phyloP scores from a whole-genome alignment of 2,113 vertebrate species.

The Setophaga petechia region DNA sequence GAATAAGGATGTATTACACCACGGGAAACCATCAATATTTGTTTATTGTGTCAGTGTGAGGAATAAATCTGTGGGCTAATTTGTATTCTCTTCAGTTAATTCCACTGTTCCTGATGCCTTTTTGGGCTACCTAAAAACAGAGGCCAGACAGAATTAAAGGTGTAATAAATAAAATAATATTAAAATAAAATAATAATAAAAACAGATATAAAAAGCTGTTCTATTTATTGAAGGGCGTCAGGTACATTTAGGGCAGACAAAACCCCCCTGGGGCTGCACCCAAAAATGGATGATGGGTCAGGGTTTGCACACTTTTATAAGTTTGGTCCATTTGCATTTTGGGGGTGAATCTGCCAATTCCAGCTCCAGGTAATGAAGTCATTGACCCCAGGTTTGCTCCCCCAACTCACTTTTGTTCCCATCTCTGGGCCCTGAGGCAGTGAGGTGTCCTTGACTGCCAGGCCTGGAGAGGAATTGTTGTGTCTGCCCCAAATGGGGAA shows the following conservation, averaged over 20 bases:
- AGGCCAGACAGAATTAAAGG: background rate
- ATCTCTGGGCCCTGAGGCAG: background rate
- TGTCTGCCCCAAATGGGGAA: no score
- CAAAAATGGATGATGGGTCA: background rate
- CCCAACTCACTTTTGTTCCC: background rate
- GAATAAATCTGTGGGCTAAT: constrained; percentile 73
- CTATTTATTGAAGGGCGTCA: background rate
- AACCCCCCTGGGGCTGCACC: background rate
- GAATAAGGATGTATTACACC: constrained; percentile 71
- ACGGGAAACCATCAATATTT: constrained; percentile 76
- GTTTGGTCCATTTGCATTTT: background rate
- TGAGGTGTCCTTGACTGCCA: background rate
- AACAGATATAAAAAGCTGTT: no score
- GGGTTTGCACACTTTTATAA: background rate
- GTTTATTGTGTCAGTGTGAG: constrained; percentile 71
- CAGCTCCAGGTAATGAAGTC: background rate
- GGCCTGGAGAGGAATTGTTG: no score
- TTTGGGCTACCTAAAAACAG: background rate
- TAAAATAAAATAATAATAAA: no score
- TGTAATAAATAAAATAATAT: background rate
- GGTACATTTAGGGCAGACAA: background rate
- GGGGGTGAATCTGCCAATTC: background rate
- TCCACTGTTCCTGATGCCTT: background rate
- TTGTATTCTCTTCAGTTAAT: constrained; percentile 72
- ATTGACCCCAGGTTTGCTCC: background rate